Base-by-base conservation (phyloP, 2,797 vertebrate genomes). In the Hoplostethus atlanticus region DNA sequence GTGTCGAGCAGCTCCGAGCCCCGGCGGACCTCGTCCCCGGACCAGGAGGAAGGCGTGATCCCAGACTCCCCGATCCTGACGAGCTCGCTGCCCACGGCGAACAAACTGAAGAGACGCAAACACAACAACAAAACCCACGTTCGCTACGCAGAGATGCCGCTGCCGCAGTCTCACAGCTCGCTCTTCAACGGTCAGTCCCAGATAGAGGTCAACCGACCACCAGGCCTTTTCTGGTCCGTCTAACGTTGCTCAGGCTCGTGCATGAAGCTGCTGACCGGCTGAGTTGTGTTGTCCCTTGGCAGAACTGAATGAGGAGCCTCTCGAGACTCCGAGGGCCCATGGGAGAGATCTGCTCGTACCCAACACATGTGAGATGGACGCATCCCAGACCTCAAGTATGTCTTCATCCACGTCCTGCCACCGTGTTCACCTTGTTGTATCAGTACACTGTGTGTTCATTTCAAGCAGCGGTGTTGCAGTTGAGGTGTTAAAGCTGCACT, bases 21-120 rank as follows among this genome's bases (percentile, higher is more conserved):
- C 55, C 88, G 31, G 50, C 89, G 91, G 82, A 64, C 68, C 11
- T 47, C 76, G 0, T 76, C 82, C 3, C 30, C 77, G 6, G 96
- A 96, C 7, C 81, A 84, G 15, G 97, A 97, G 42, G 96, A 97
- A 55, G 94, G 93, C 8, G 5, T 97, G 86, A 97, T 99, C 88
- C 97, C 98, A 55, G 97, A 95, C 92, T 98, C 98, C 1, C 98
- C 98, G 0, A 63, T 95, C 82, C 79, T 91, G 70, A 68, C 91
- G 0, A 93, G 95, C 79, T 95, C 96, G 0, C 92, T 96, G 90
- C 93, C 96, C 5, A 64, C 91, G 12, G 48, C 89, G 38, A 98
- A 93, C 85, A 96, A 94, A 40, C 93, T 98, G 90, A 96, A 92
- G 87, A 97, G 96, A 38, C 94, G 82, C 51, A 96, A 92, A 85